Evolutionary conservation across 2,888 invertebrate genomes (phyloP).

Genomic region (Platynereis dumerilii): DNA sequence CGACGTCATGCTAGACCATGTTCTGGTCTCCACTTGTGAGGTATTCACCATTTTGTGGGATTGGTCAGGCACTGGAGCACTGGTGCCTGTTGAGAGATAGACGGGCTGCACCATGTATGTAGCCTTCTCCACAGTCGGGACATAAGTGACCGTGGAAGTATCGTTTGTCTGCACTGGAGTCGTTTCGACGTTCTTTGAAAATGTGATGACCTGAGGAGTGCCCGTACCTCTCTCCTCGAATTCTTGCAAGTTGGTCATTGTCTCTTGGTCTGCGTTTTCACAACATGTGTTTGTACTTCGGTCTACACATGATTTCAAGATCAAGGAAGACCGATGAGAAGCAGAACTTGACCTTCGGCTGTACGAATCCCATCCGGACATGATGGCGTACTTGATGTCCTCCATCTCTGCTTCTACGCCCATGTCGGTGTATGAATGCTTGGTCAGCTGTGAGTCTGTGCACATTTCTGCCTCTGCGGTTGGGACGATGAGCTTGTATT

Average conservation of each 20-base stretch:
- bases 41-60: slow-evolving; percentile 17
- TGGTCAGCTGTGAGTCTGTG: too few relatives aligned
- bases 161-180: slow-evolving; percentile 6
- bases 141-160: slow-evolving; percentile 11
- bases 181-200: slow-evolving; percentile 8
- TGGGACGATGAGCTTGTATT: too few relatives aligned
- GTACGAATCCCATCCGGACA: too few relatives aligned
- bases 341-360: too few relatives aligned
- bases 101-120: slow-evolving; percentile 29
- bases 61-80: slow-evolving; percentile 8
- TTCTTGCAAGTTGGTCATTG: background rate
- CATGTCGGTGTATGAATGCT: too few relatives aligned
- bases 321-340: too few relatives aligned
- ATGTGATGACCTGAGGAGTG: background rate
- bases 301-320: too few relatives aligned
- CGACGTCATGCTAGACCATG: background rate
- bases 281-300: background rate
- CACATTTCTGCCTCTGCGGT: too few relatives aligned
- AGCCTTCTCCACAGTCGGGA: slow-evolving; percentile 25
- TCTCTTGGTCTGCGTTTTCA: background rate
- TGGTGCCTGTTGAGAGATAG: slow-evolving; percentile 25
- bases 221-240: slow-evolving; percentile 7
- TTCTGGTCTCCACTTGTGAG: slow-evolving; percentile 5
- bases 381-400: too few relatives aligned
- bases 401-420: too few relatives aligned